Percentiles rank a stretch among this genome's conserved stretches.
These are phyloP conservation scores for Acanthornis magna DNA, from an alignment of 2,797 vertebrate genomes.

Conservation along the genomic window DNA sequence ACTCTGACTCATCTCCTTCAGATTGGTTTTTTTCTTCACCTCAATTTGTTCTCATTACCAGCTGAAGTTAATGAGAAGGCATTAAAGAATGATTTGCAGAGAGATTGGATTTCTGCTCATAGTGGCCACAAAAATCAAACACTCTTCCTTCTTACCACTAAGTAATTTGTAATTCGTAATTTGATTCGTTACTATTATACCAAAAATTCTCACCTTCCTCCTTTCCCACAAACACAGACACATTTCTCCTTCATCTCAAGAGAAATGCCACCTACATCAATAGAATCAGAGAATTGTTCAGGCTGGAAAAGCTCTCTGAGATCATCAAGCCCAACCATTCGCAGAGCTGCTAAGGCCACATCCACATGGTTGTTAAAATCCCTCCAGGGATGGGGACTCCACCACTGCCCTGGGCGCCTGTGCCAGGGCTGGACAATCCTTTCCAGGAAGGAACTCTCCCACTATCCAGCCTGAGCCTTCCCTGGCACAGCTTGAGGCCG, in stretches of 20 bases:
- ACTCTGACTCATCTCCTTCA: conserved; percentile 74
- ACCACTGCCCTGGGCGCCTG: neutral
- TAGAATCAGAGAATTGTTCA: neutral
- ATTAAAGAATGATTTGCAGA: conserved; percentile 72
- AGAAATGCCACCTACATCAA: neutral
- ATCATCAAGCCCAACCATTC: rapidly evolving
- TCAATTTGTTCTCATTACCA: conserved; percentile 79
- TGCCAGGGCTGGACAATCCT: neutral
- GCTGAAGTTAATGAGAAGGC: conserved; percentile 71
- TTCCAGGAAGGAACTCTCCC: neutral
- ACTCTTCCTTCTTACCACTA: neutral
- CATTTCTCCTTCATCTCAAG: neutral
- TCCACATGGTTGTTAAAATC: neutral
- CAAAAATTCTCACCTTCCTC: neutral
- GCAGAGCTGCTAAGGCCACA: neutral
- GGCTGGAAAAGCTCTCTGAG: neutral
- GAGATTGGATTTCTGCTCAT: conserved; percentile 51
- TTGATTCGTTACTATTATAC: neutral
- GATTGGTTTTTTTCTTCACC: conserved; percentile 66
- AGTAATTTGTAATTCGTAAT: conserved; percentile 15
- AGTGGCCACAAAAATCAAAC: conserved; percentile 24
- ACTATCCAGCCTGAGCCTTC: neutral
- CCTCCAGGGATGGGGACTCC: neutral
- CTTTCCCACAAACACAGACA: neutral
- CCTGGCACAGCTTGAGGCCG: rapidly evolving